These are phyloP conservation scores for Halictus quadricinctus DNA, from an alignment of 2,888 invertebrate species.

Conservation along the genomic window DNA sequence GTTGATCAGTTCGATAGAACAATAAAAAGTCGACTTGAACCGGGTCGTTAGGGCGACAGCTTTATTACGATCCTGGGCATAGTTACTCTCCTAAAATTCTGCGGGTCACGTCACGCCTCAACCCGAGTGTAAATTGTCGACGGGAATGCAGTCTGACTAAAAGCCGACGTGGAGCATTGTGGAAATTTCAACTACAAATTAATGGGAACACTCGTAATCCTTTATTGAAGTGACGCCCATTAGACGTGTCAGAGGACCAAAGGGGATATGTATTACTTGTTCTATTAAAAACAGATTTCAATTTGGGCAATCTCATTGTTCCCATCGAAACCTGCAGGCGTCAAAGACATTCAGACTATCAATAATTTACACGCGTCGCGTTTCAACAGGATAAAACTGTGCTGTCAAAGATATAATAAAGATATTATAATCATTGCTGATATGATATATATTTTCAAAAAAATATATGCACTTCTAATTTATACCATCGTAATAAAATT, in stretches of 20 bases:
- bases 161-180: not conserved
- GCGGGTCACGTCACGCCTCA: not conserved
- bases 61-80: not conserved
- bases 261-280: not conserved
- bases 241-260: no score
- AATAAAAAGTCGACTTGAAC: not conserved
- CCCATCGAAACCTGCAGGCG: no score
- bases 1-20: no score
- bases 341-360: no score
- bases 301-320: not conserved
- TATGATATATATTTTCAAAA: no score
- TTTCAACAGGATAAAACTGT: no score
- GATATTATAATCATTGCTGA: not conserved
- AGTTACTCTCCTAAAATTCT: slow-evolving; percentile 6
- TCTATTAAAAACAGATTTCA: not conserved
- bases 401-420: not conserved
- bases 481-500: no score
- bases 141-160: not conserved
- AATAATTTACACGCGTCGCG: no score
- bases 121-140: slow-evolving; percentile 9
- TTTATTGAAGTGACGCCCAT: slow-evolving; percentile 18
- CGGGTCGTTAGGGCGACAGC: not conserved
- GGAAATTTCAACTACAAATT: slow-evolving; percentile 37
- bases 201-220: slow-evolving; percentile 15
- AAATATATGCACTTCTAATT: no score